Base-by-base conservation (phyloP, 92 coral and sea anemone species). In the Epizoanthus rinbou region DNA sequence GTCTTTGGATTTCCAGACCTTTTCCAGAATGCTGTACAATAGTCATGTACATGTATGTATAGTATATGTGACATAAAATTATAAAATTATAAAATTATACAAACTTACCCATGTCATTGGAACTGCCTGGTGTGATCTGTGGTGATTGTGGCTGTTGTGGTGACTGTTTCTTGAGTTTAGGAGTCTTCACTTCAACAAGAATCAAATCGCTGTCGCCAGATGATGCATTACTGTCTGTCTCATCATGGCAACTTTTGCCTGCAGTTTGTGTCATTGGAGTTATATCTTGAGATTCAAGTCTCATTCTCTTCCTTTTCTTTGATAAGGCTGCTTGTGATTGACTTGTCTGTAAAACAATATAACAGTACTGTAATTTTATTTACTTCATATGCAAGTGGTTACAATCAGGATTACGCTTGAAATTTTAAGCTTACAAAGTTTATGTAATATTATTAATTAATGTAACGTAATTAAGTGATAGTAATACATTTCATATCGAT, bases 231-330 rank as follows among this genome's bases (percentile, higher is more conserved):
- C 59, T 78, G 8, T 8, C 71, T 10, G 23, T 63, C 17, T 78
- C 72, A 78, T 18, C 1, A 39, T 41, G 57, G 11, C 47, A 53
- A 47, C 50, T 59, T 16, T 59, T 60, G 41, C 4, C 45, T n/a
- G 4, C 41, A 43, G 23, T 22, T 18, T 22, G 21, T 13, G 6
- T 21, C 64, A 69, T n/a, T 43, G 31, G 9, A 13, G 57, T 23
- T 1, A 41, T 17, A 15, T 76, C 82, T 60, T 22, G 24, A 19
- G 15, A 21, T 78, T 62, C 71, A 63, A 63, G 58, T 33, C 64
- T 78, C 59, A 78, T 62, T 22, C 57, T 78, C 69, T 78, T 78
- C 58, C 82, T 60, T 57, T 63, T 78, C 47, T 78, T 78, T 60
- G 57, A 21, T 15, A 25, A 0, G 11, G 4, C 24, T 60, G 72